Percentiles rank a stretch among this genome's conserved stretches.
Evolutionary conservation across 2,888 invertebrate species (phyloP).

Genomic region (Dolichopus griseipennis): DNA sequence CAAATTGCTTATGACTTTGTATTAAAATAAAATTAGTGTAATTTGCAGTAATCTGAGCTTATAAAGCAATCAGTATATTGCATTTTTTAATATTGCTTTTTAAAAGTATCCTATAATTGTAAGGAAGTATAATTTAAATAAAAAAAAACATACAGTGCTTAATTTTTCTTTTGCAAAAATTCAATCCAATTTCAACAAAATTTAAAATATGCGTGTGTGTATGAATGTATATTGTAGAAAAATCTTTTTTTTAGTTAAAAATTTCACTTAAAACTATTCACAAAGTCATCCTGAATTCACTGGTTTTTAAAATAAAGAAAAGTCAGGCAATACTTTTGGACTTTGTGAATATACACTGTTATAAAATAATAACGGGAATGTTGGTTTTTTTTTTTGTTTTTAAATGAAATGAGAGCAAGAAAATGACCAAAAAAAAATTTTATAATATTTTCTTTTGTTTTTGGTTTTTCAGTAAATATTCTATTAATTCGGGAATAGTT

Average conservation of each 20-base stretch:
- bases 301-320: constrained; percentile 3
- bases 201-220: neutral
- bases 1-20: no score
- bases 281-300: neutral
- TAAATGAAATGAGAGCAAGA: neutral
- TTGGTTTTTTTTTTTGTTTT: neutral
- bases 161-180: no score
- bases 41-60: no score
- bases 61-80: no score
- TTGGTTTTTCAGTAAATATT: neutral
- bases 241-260: neutral
- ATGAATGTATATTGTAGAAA: neutral
- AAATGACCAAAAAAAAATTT: neutral
- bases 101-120: no score
- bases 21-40: no score
- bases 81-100: no score
- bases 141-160: no score
- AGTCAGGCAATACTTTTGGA: neutral
- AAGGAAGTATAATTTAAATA: no score
- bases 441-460: no score
- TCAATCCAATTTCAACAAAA: no score
- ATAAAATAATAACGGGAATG: neutral
- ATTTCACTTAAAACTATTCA: neutral
- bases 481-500: neutral
- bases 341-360: neutral